A percentile compares a stretch with the other conserved stretches of the same genome.
Evolutionary conservation across 2,113 vertebrate genomes (phyloP).

Genomic region (Apteryx mantelli): DNA sequence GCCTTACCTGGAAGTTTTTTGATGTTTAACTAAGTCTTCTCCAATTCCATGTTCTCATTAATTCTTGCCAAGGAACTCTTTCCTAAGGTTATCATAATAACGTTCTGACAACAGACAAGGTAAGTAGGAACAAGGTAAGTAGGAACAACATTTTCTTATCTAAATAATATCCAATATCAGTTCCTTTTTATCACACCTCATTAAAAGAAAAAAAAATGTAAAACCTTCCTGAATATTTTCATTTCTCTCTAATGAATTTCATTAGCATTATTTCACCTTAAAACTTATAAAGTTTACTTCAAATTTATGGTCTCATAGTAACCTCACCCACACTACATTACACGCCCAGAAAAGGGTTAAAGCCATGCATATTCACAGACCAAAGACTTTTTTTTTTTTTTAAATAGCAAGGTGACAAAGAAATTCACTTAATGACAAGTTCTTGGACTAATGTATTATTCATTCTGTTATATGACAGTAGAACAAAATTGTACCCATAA

Average conservation of each 20-base stretch:
- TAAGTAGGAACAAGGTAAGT: background rate
- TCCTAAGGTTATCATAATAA: background rate
- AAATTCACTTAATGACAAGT: slow-evolving; percentile 45
- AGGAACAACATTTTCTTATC: background rate
- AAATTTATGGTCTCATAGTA: background rate
- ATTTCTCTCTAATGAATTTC: background rate
- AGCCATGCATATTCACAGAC: background rate
- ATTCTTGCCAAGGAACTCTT: background rate
- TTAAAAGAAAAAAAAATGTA: background rate
- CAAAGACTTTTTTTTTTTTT: background rate
- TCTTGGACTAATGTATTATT: slow-evolving; percentile 62
- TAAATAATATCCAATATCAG: background rate
- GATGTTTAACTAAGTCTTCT: background rate
- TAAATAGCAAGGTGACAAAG: slow-evolving; percentile 7
- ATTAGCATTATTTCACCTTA: background rate
- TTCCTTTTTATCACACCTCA: background rate
- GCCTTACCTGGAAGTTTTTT: background rate
- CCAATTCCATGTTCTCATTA: background rate
- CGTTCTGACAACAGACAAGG: background rate
- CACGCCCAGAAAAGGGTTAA: background rate
- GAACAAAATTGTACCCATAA: slow-evolving; percentile 63
- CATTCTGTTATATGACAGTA: slow-evolving; percentile 52
- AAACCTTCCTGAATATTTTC: background rate
- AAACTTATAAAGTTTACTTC: background rate
- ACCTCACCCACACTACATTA: background rate